Evolutionary conservation across 2,888 invertebrate species (phyloP).

Genomic region (Conus canariensis): DNA sequence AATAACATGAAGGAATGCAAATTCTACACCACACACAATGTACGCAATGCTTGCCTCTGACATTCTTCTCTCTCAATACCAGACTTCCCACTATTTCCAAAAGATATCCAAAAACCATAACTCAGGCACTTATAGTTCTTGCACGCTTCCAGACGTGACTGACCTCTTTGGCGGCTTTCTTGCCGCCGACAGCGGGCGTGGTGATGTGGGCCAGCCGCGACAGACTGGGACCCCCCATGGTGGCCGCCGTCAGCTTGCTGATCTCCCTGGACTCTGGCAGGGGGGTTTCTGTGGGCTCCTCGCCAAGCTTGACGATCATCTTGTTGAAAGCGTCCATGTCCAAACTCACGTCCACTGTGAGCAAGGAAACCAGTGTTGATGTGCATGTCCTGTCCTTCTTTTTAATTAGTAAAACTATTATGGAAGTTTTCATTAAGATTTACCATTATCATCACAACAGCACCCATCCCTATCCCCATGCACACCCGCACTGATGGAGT

Average conservation of each 20-base stretch:
- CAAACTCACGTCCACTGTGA: slow-evolving; percentile 62
- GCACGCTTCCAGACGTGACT: not conserved
- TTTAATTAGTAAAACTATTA: not conserved
- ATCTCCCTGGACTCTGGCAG: slow-evolving; percentile 24
- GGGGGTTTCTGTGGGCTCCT: slow-evolving; percentile 19
- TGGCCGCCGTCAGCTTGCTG: slow-evolving; percentile 25
- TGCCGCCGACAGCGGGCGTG: not conserved
- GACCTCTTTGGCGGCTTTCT: slow-evolving; percentile 15
- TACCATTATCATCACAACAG: too few relatives aligned
- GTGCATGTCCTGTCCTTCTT: not conserved
- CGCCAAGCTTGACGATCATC: slow-evolving; percentile 63
- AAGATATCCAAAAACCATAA: too few relatives aligned
- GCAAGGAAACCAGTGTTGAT: too few relatives aligned
- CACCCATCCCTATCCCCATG: not conserved
- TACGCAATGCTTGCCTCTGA: too few relatives aligned
- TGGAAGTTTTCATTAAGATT: too few relatives aligned
- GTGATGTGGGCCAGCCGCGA: slow-evolving; percentile 18
- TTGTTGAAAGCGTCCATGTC: slow-evolving; percentile 71
- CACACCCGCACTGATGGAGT: not conserved
- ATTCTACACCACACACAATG: too few relatives aligned
- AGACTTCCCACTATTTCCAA: too few relatives aligned
- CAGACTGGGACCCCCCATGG: not conserved
- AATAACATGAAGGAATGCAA: too few relatives aligned
- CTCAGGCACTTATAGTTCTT: too few relatives aligned
- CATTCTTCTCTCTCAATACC: too few relatives aligned